Percentiles rank a stretch among this genome's conserved stretches.
These are phyloP conservation scores for Hoplostethus atlanticus DNA, from an alignment of 2,797 vertebrate genomes.

Conservation along the genomic window DNA sequence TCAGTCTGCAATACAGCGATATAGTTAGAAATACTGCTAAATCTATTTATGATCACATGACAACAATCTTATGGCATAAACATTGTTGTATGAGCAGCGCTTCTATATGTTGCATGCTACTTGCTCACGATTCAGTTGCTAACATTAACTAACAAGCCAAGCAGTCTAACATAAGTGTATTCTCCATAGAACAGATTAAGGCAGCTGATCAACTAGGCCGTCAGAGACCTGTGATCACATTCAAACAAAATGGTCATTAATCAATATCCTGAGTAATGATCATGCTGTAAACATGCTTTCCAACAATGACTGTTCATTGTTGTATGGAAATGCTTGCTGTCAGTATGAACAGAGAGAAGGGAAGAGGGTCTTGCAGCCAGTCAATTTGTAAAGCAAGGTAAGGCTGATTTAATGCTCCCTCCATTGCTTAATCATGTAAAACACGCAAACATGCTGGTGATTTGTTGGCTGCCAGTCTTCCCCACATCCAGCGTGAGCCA, in stretches of 20 bases:
- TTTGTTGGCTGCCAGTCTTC: slow-evolving; percentile 73
- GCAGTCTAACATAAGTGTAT: slow-evolving; percentile 1
- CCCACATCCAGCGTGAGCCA: slow-evolving; percentile 58
- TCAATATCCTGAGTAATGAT: slow-evolving; percentile 31
- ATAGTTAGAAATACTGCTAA: background rate
- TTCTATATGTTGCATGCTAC: slow-evolving; percentile 19
- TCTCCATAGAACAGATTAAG: slow-evolving; percentile 11
- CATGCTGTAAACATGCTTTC: slow-evolving; percentile 35
- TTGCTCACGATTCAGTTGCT: slow-evolving; percentile 21
- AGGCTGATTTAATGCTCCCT: slow-evolving; percentile 64
- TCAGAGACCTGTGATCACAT: slow-evolving; percentile 19
- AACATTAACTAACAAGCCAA: slow-evolving; percentile 31
- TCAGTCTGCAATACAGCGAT: background rate
- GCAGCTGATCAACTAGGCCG: slow-evolving; percentile 17
- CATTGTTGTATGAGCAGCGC: too few species aligned
- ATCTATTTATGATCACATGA: slow-evolving; percentile 23
- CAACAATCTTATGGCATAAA: slow-evolving; percentile 6
- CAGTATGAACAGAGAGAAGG: slow-evolving; percentile 24
- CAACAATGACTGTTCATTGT: slow-evolving; percentile 43
- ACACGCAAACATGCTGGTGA: slow-evolving; percentile 69
- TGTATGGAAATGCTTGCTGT: slow-evolving; percentile 41
- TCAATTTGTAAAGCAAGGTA: slow-evolving; percentile 60
- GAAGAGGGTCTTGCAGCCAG: slow-evolving; percentile 43
- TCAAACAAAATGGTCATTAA: slow-evolving; percentile 43
- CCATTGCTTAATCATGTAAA: slow-evolving; percentile 77